Percentiles rank a stretch among this genome's conserved stretches.
phyloP scores from a whole-genome alignment of 2,113 vertebrate genomes.

The Gadus macrocephalus region DNA sequence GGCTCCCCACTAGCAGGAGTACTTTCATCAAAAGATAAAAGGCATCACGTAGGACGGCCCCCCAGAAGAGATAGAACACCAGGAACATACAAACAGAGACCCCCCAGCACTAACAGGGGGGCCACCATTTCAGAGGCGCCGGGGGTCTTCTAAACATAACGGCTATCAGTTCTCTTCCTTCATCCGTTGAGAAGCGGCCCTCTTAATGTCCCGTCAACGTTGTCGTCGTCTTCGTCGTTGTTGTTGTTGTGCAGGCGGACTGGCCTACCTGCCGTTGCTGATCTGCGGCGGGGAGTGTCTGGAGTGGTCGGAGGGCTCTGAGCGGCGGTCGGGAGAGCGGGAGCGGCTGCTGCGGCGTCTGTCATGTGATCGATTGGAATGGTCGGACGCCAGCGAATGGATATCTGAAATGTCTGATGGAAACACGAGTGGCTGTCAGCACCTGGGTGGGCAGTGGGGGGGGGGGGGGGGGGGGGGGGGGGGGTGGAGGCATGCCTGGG shows the following conservation, averaged over 20 bases:
- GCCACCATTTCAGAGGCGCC: too few species aligned
- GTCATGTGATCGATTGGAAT: constrained; percentile 95
- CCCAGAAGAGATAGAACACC: too few species aligned
- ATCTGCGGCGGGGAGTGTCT: constrained; percentile 93
- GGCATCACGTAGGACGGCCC: too few species aligned
- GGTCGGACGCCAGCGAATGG: constrained; percentile 96
- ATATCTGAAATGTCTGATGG: constrained; percentile 97
- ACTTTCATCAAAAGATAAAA: too few species aligned
- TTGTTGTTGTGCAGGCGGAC: too few species aligned
- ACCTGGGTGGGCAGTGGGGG: not conserved
- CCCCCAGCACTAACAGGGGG: too few species aligned
- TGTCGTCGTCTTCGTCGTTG: not conserved
- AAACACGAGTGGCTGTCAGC: constrained; percentile 29
- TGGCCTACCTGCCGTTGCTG: constrained; percentile 90
- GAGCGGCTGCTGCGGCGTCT: constrained; percentile 88
- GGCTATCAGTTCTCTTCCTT: too few species aligned
- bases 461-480: too few species aligned
- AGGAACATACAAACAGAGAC: too few species aligned
- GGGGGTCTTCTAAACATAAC: too few species aligned
- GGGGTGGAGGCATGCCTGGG: too few species aligned
- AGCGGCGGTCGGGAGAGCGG: constrained; percentile 91
- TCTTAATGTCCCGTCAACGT: not conserved
- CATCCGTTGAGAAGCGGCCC: too few species aligned
- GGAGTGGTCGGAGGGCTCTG: constrained; percentile 94
- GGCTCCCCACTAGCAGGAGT: not conserved